phyloP scores from a whole-genome alignment of 2,113 vertebrate species.

The Ictalurus furcatus region DNA sequence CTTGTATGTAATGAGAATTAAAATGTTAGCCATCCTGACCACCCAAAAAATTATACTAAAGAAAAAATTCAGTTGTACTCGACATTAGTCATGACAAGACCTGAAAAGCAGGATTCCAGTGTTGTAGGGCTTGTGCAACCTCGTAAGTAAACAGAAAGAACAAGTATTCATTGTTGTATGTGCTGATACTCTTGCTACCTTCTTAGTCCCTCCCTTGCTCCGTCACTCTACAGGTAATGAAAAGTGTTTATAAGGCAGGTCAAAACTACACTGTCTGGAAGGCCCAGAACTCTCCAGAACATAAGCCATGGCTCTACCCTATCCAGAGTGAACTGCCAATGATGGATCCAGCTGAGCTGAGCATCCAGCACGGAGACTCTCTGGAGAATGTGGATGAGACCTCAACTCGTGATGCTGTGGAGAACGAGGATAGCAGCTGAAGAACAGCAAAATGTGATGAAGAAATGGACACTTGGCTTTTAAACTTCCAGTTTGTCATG shows the following conservation, averaged over 20 bases:
- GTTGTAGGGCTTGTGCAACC: conserved; percentile 19
- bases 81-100: background rate
- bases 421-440: conserved; percentile 69
- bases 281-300: conserved; percentile 58
- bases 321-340: conserved; percentile 72
- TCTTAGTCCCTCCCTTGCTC: background rate
- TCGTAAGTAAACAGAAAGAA: background rate
- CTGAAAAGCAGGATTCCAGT: conserved; percentile 45
- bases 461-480: conserved; percentile 1
- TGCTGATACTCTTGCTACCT: background rate
- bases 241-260: conserved; percentile 71
- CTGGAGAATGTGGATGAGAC: conserved; percentile 79
- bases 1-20: background rate
- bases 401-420: conserved; percentile 56
- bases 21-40: background rate
- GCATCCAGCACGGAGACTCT: conserved; percentile 73
- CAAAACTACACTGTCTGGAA: conserved; percentile 76
- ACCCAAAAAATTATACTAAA: background rate
- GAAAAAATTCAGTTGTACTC: background rate
- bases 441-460: background rate
- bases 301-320: conserved; percentile 77
- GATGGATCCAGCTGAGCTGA: conserved; percentile 73
- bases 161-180: conserved; percentile 11
- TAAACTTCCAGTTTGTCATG: background rate
- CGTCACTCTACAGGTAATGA: conserved; percentile 70